Evolutionary conservation across 2,797 vertebrate genomes (phyloP).

Genomic region (Chiroxiphia lanceolata): DNA sequence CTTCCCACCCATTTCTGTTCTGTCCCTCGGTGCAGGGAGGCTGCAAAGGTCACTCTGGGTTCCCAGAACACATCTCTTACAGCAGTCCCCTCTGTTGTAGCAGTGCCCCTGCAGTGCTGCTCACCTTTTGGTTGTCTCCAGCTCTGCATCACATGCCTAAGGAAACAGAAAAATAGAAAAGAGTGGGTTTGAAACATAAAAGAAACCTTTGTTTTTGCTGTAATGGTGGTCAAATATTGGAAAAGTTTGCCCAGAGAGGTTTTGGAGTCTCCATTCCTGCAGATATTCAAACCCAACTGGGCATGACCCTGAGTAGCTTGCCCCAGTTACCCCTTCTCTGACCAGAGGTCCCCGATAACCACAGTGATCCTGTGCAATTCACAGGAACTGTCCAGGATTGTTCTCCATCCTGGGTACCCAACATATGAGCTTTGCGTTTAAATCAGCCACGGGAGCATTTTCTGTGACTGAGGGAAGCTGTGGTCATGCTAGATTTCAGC

Average conservation of each 20-base stretch:
- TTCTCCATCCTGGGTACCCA: not conserved
- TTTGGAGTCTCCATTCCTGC: not conserved
- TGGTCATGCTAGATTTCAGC: not conserved
- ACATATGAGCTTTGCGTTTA: not conserved
- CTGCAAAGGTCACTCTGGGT: not conserved
- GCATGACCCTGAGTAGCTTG: not conserved
- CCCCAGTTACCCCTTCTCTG: not conserved
- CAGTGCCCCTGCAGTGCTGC: constrained; percentile 70
- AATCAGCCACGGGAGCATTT: not conserved
- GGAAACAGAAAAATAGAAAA: not conserved
- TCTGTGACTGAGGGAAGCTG: not conserved
- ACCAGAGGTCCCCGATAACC: not conserved
- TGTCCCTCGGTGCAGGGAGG: not conserved
- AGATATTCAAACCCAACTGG: not conserved
- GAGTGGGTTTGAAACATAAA: not conserved
- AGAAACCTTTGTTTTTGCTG: not conserved
- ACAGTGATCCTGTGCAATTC: not conserved
- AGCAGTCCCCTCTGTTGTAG: not conserved
- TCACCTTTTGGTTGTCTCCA: constrained; percentile 80
- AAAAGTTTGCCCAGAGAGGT: not conserved
- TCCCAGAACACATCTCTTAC: not conserved
- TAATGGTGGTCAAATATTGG: not conserved
- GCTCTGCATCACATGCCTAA: constrained; percentile 68
- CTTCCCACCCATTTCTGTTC: not conserved
- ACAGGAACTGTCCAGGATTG: not conserved